A percentile compares a stretch with the other conserved stretches of the same genome.
These are phyloP conservation scores for Eristalis arbustorum DNA, from an alignment of 2,888 invertebrate species.

Conservation along the genomic window DNA sequence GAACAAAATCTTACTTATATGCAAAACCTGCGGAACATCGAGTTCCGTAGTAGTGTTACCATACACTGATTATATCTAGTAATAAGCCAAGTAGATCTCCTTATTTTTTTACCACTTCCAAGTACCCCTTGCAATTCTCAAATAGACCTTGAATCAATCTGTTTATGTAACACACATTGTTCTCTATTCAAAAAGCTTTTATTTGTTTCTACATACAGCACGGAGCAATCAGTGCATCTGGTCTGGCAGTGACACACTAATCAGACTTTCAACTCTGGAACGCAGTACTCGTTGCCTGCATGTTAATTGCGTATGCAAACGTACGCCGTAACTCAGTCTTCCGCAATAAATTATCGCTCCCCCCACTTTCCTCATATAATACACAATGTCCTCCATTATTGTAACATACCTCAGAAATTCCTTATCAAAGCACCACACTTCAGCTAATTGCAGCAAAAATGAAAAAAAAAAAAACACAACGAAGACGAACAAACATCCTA, in stretches of 20 bases:
- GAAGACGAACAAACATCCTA: background rate
- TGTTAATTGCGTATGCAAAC: background rate
- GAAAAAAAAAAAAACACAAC: background rate
- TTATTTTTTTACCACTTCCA: too few species aligned
- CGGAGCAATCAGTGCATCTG: background rate
- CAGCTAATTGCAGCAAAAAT: background rate
- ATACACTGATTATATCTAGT: too few species aligned
- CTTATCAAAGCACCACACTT: background rate
- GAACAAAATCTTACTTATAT: too few species aligned
- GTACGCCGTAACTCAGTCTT: background rate
- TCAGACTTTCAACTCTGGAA: background rate
- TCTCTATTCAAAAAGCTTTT: too few species aligned
- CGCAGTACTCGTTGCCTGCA: background rate
- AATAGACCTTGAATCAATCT: too few species aligned
- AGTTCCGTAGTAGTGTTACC: too few species aligned
- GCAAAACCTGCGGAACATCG: too few species aligned
- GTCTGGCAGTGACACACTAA: background rate
- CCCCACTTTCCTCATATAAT: background rate
- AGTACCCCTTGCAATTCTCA: too few species aligned
- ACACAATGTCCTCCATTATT: background rate
- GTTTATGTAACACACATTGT: too few species aligned
- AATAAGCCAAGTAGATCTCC: too few species aligned
- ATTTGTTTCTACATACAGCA: too few species aligned
- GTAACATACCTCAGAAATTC: background rate
- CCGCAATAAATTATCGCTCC: background rate